phyloP scores from a whole-genome alignment of 2,888 invertebrate species.

The Watsonalla binaria region DNA sequence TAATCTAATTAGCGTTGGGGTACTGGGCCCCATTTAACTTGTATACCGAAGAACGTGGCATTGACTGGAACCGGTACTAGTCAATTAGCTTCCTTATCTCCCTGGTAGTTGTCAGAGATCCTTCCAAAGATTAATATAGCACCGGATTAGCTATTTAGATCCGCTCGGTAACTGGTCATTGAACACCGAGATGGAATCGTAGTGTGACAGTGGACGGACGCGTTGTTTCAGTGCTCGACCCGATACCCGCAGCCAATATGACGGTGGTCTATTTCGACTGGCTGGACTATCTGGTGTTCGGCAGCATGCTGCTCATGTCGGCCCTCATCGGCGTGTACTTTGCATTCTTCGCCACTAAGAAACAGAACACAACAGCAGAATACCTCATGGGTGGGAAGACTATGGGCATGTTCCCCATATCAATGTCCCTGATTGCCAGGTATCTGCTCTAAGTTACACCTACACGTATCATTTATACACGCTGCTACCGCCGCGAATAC shows the following conservation, averaged over 20 bases:
- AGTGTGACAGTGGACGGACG: conserved; percentile 52
- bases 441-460: conserved; percentile 40
- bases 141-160: conserved; percentile 40
- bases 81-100: conserved; percentile 59
- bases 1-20: no score
- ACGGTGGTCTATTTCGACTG: conserved; percentile 75
- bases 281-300: conserved; percentile 83
- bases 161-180: conserved; percentile 55
- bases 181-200: conserved; percentile 52
- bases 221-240: conserved; percentile 8
- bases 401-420: conserved; percentile 88
- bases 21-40: conserved; percentile 7
- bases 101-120: conserved; percentile 50
- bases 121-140: conserved; percentile 67
- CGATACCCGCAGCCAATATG: conserved; percentile 34
- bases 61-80: conserved; percentile 49
- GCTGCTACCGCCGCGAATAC: neutral
- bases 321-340: conserved; percentile 84
- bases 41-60: conserved; percentile 21
- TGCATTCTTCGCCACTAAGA: conserved; percentile 82
- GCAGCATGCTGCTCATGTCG: conserved; percentile 81
- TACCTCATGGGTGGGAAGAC: conserved; percentile 87
- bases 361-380: conserved; percentile 83
- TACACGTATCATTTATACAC: neutral
- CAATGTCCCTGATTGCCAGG: conserved; percentile 88